These are phyloP conservation scores for Ctenicera cuprea DNA, from an alignment of 2,888 invertebrate genomes.

Conservation along the genomic window DNA sequence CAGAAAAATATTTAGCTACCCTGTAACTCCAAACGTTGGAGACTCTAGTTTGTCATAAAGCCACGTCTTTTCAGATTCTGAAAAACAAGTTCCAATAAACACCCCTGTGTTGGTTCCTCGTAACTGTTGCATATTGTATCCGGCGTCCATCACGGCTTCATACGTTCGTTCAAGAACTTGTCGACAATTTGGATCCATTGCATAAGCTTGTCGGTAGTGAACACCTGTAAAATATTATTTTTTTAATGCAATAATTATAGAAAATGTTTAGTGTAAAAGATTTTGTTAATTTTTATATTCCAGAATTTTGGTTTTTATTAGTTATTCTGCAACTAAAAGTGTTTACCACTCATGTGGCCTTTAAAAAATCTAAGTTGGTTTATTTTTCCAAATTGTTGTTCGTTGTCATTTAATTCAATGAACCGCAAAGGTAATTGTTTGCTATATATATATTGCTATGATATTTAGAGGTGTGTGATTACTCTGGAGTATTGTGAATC, in stretches of 20 bases:
- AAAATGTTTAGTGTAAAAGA: too few species aligned
- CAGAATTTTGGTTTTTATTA: too few species aligned
- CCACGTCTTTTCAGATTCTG: conserved; percentile 86
- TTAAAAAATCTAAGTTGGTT: too few species aligned
- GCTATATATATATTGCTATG: too few species aligned
- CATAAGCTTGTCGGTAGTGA: conserved; percentile 80
- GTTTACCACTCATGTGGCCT: too few species aligned
- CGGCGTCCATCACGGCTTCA: conserved; percentile 78
- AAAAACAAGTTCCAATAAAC: conserved; percentile 85
- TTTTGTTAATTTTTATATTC: too few species aligned
- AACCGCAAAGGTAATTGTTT: too few species aligned
- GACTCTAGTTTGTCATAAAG: conserved; percentile 70
- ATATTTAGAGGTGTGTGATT: too few species aligned
- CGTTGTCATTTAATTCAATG: too few species aligned
- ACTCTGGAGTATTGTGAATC: too few species aligned
- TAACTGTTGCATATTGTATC: conserved; percentile 81
- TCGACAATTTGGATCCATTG: conserved; percentile 76
- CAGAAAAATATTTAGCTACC: conserved; percentile 65
- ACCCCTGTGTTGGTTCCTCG: conserved; percentile 86
- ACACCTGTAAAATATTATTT: conserved; percentile 67
- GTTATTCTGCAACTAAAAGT: too few species aligned
- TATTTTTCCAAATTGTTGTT: too few species aligned
- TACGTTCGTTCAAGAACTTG: conserved; percentile 76
- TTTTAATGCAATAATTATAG: background rate
- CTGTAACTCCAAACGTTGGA: conserved; percentile 72